phyloP scores from a whole-genome alignment of 2,113 vertebrate genomes.

The Lepus americanus region DNA sequence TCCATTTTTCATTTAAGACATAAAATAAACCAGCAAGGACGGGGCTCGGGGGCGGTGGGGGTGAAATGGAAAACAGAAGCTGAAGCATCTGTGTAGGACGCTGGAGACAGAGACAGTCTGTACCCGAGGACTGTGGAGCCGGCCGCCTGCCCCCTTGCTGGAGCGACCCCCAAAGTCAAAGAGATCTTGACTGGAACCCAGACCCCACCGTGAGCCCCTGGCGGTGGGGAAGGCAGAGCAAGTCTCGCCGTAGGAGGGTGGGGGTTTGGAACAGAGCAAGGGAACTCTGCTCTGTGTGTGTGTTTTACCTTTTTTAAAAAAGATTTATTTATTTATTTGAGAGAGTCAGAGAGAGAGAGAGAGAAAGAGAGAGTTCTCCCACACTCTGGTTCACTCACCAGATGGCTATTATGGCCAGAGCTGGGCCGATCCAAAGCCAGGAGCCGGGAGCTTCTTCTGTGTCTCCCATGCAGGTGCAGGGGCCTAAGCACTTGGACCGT shows the following conservation, averaged over 20 bases:
- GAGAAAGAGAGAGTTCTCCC: too few relatives aligned
- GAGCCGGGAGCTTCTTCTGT: too few relatives aligned
- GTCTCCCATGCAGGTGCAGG: too few relatives aligned
- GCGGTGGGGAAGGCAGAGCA: background rate
- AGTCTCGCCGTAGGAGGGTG: background rate
- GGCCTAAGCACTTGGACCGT: too few relatives aligned
- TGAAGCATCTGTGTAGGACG: accelerated
- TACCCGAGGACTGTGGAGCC: background rate
- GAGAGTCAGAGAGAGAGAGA: too few relatives aligned
- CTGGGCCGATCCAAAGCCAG: too few relatives aligned
- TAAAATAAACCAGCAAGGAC: background rate
- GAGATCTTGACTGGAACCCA: background rate
- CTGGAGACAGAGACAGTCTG: background rate
- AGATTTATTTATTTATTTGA: too few relatives aligned
- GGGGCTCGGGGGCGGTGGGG: too few relatives aligned
- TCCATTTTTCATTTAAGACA: background rate
- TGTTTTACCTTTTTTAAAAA: background rate
- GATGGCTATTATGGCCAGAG: too few relatives aligned
- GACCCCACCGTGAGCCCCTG: too few relatives aligned
- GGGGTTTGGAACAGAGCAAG: background rate
- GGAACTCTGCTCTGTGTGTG: background rate
- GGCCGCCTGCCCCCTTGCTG: accelerated
- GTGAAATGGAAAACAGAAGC: background rate
- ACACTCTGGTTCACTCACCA: too few relatives aligned
- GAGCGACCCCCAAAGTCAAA: background rate